Conservation (phyloP, 2,797 vertebrate genomes). For the Poeciliopsis paucimaculata region DNA sequence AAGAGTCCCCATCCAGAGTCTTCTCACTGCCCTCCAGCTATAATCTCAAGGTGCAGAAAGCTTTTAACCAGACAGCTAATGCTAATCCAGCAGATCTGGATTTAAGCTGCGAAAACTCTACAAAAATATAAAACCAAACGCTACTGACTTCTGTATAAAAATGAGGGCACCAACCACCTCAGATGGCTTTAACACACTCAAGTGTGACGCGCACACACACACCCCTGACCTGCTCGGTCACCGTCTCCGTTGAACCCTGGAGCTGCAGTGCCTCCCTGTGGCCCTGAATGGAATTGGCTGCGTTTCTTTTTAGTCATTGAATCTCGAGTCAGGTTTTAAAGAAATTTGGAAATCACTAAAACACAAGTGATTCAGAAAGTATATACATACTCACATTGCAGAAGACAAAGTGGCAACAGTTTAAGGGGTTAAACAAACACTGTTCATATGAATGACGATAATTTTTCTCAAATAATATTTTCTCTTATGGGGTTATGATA, state of each 20-base stretch:
- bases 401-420: background rate
- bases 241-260: slow-evolving; percentile 2
- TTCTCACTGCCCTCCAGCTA: slow-evolving; percentile 53
- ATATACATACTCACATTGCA: background rate
- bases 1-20: slow-evolving; percentile 57
- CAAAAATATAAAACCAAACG: slow-evolving; percentile 19
- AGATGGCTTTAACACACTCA: slow-evolving; percentile 20
- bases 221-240: background rate
- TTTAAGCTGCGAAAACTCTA: slow-evolving; percentile 15
- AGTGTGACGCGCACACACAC: slow-evolving; percentile 6
- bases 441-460: background rate
- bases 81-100: slow-evolving; percentile 38
- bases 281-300: slow-evolving; percentile 23
- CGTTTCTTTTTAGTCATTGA: background rate
- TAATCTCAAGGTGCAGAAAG: slow-evolving; percentile 47
- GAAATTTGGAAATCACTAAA: background rate
- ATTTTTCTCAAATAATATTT: background rate
- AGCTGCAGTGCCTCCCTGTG: slow-evolving; percentile 57
- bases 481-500: background rate
- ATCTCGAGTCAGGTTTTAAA: background rate
- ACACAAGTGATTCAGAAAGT: background rate
- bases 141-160: slow-evolving; percentile 6
- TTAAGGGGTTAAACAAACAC: background rate
- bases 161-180: slow-evolving; percentile 12
- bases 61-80: slow-evolving; percentile 54